Evolutionary conservation across 2,113 vertebrate species (phyloP).

Genomic region (Calonectris borealis): DNA sequence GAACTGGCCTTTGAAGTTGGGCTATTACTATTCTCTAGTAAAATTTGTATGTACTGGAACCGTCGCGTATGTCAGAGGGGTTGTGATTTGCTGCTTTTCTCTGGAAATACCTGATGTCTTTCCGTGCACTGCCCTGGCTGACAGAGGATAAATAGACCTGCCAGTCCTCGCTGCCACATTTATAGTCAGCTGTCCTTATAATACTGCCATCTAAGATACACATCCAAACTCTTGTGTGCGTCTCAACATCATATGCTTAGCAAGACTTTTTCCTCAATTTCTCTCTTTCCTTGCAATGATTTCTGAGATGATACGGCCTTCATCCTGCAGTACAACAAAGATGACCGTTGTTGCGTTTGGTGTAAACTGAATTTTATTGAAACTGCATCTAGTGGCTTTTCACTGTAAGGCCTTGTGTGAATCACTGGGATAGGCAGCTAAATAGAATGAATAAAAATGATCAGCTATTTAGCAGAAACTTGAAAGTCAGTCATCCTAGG

Average conservation of each 20-base stretch:
- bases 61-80: fast-evolving
- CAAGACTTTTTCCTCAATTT: background rate
- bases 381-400: background rate
- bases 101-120: background rate
- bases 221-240: fast-evolving
- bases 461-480: slow-evolving; percentile 53
- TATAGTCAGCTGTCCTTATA: background rate
- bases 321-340: fast-evolving
- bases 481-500: slow-evolving; percentile 43
- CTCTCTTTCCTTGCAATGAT: background rate
- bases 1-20: background rate
- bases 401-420: background rate
- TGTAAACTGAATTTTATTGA: background rate
- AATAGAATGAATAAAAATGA: slow-evolving; percentile 24
- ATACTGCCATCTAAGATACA: background rate
- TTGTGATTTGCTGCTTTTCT: background rate
- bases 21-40: background rate
- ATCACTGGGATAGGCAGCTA: background rate
- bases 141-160: background rate
- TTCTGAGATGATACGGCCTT: background rate
- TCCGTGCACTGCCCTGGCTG: background rate
- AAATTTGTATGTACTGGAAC: background rate
- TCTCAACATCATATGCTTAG: background rate
- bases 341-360: background rate
- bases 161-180: background rate